Evolutionary conservation across 2,113 vertebrate genomes (phyloP).

Genomic region (Piaya cayana): DNA sequence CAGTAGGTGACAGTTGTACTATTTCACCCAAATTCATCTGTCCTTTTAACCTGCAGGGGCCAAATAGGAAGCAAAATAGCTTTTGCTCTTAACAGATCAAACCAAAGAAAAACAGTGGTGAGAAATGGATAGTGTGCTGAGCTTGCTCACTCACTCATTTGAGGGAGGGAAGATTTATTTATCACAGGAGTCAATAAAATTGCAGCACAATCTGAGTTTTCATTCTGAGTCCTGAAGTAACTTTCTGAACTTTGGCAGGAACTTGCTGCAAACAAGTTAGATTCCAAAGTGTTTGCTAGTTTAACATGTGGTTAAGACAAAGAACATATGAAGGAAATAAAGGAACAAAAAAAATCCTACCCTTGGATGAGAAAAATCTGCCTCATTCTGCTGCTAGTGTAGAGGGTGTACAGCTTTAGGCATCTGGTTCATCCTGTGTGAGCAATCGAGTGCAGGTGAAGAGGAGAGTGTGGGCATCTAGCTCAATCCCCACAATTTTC

Average conservation of each 20-base stretch:
- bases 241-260: not conserved
- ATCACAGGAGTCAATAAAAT: constrained; percentile 41
- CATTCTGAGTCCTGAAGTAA: not conserved
- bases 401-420: not conserved
- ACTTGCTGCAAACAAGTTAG: not conserved
- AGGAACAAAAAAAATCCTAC: not conserved
- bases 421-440: not conserved
- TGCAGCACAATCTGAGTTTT: not conserved
- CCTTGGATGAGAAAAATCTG: not conserved
- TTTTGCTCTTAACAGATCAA: constrained; percentile 38
- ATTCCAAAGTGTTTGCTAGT: not conserved
- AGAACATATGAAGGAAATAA: not conserved
- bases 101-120: constrained; percentile 26
- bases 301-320: not conserved
- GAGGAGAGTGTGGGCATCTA: not conserved
- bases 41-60: constrained; percentile 1
- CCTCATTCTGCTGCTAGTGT: not conserved
- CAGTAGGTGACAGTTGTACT: constrained; percentile 6
- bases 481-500: not conserved
- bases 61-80: constrained; percentile 26
- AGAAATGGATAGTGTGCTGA: not conserved
- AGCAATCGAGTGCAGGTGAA: fast-evolving
- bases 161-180: constrained; percentile 10
- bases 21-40: constrained; percentile 43
- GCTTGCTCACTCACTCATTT: not conserved